phyloP scores from a whole-genome alignment of 2,113 vertebrate species.

The Semnornis frantzii region DNA sequence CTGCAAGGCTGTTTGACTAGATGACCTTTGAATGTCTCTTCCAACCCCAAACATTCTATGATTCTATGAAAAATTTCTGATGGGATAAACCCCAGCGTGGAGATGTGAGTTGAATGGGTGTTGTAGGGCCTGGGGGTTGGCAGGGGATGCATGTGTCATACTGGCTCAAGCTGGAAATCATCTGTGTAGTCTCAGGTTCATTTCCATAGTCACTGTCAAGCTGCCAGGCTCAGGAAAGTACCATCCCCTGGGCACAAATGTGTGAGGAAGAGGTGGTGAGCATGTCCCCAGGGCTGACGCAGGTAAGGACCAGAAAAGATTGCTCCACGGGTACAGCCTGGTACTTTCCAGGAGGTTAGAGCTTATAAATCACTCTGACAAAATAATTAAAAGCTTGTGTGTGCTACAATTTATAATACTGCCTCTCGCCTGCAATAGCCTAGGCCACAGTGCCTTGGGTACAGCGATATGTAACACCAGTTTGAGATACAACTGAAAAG shows the following conservation, averaged over 20 bases:
- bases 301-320: neutral
- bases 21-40: too few species aligned
- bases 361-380: constrained; percentile 55
- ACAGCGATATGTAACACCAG: neutral
- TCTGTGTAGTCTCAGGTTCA: neutral
- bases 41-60: too few species aligned
- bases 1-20: too few species aligned
- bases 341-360: neutral
- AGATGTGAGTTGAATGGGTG: neutral
- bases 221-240: neutral
- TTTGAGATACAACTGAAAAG: neutral
- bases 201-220: neutral
- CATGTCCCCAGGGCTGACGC: neutral
- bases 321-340: neutral
- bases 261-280: neutral
- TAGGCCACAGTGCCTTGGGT: neutral
- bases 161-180: neutral
- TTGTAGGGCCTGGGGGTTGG: fast-evolving
- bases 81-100: neutral
- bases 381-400: constrained; percentile 54
- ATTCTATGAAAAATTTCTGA: neutral
- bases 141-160: fast-evolving
- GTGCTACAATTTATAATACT: constrained; percentile 20
- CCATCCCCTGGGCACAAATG: neutral
- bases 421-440: neutral